phyloP scores from a whole-genome alignment of 2,797 vertebrate genomes.

The Phrynocephalus vlangalii region DNA sequence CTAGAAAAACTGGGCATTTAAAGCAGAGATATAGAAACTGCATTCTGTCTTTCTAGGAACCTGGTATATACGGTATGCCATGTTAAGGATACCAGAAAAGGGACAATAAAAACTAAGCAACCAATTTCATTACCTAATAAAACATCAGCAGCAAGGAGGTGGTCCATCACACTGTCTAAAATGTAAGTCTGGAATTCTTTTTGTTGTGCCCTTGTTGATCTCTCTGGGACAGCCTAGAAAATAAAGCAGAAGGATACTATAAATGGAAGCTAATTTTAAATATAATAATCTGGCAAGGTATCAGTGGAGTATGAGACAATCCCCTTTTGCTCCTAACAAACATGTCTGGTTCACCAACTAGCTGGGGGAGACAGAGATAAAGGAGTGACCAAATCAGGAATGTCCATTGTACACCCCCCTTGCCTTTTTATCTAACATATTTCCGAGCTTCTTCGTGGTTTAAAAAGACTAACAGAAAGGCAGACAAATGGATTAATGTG shows the following conservation, averaged over 20 bases:
- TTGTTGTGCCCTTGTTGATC: constrained; percentile 97
- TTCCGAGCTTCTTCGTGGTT: not conserved
- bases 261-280: not conserved
- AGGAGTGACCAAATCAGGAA: not conserved
- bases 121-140: constrained; percentile 85
- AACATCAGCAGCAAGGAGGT: constrained; percentile 96
- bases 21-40: not conserved
- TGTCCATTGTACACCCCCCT: no score
- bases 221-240: constrained; percentile 93
- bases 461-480: not conserved
- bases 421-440: not conserved
- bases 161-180: constrained; percentile 98
- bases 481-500: not conserved
- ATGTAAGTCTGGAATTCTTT: constrained; percentile 98
- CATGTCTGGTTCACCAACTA: not conserved
- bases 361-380: not conserved
- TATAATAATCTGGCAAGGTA: no score
- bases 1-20: not conserved
- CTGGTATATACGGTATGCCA: no score
- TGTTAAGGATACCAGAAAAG: not conserved
- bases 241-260: not conserved
- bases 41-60: not conserved
- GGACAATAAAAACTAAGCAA: constrained; percentile 34
- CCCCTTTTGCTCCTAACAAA: not conserved
- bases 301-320: not conserved